Evolutionary conservation across 2,888 invertebrate species (phyloP).

Genomic region (Deroplatys truncata): DNA sequence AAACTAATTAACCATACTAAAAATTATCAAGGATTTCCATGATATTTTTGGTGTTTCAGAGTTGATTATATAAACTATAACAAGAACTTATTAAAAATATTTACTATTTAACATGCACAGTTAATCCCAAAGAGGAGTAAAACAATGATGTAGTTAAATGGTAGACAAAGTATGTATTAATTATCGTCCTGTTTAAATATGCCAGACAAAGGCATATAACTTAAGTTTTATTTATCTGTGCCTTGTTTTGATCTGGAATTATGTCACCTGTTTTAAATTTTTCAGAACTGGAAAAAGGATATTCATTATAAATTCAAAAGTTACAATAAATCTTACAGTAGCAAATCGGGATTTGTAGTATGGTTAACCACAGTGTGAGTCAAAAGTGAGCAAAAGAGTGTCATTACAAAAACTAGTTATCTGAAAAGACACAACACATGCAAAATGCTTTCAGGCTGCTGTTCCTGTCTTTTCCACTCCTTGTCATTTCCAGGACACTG

Average conservation of each 20-base stretch:
- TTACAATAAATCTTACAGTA: not conserved
- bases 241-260: not conserved
- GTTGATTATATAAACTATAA: too few relatives aligned
- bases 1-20: too few relatives aligned
- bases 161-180: too few relatives aligned
- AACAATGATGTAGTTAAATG: too few relatives aligned
- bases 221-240: not conserved
- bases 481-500: not conserved
- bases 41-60: too few relatives aligned
- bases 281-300: not conserved
- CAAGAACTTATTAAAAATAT: too few relatives aligned
- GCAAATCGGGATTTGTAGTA: too few relatives aligned
- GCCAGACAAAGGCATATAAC: too few relatives aligned
- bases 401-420: not conserved
- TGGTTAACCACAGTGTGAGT: not conserved
- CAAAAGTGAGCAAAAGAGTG: not conserved
- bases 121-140: too few relatives aligned
- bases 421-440: not conserved
- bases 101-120: too few relatives aligned
- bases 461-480: not conserved
- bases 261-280: not conserved
- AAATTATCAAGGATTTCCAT: too few relatives aligned
- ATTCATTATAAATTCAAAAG: not conserved
- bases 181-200: too few relatives aligned
- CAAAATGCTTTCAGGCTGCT: not conserved